A percentile compares a stretch with the other conserved stretches of the same genome.
Evolutionary conservation across 2,797 vertebrate species (phyloP).

Genomic region (Ptychadena robeensis): DNA sequence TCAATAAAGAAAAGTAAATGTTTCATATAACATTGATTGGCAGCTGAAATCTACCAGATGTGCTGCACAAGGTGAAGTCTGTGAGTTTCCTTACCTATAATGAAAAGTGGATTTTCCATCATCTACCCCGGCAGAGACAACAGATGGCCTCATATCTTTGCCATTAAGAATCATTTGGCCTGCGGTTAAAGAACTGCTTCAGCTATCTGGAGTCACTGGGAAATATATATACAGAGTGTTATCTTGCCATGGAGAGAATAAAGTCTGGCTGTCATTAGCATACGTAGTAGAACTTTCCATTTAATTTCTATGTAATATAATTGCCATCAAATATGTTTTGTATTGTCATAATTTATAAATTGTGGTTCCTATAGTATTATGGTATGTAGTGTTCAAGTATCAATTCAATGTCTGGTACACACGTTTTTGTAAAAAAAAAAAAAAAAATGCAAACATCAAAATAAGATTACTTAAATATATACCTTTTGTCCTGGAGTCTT

Average conservation of each 20-base stretch:
- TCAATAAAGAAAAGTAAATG: neutral
- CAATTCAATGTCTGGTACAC: too few species aligned
- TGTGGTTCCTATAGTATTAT: too few species aligned
- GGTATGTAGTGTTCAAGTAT: too few species aligned
- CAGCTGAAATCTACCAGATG: neutral
- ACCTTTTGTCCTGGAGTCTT: too few species aligned
- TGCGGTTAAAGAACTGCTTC: conserved; percentile 1
- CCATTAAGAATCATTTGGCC: conserved; percentile 42
- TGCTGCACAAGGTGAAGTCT: neutral
- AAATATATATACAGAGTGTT: neutral
- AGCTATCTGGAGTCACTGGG: neutral
- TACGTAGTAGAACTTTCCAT: neutral
- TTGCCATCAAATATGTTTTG: too few species aligned
- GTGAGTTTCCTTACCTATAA: conserved; percentile 12
- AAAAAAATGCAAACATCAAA: too few species aligned
- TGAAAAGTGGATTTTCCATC: neutral
- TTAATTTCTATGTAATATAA: too few species aligned
- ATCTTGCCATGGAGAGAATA: neutral
- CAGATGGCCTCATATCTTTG: conserved; percentile 30
- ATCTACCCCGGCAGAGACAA: neutral
- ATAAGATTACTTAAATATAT: too few species aligned
- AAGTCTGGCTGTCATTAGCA: neutral
- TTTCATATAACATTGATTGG: conserved; percentile 2
- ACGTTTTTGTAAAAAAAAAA: too few species aligned
- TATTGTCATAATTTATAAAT: too few species aligned